A percentile compares a stretch with the other conserved stretches of the same genome.
Evolutionary conservation across 2,888 invertebrate genomes (phyloP).

Genomic region (Serrognathus titanus): DNA sequence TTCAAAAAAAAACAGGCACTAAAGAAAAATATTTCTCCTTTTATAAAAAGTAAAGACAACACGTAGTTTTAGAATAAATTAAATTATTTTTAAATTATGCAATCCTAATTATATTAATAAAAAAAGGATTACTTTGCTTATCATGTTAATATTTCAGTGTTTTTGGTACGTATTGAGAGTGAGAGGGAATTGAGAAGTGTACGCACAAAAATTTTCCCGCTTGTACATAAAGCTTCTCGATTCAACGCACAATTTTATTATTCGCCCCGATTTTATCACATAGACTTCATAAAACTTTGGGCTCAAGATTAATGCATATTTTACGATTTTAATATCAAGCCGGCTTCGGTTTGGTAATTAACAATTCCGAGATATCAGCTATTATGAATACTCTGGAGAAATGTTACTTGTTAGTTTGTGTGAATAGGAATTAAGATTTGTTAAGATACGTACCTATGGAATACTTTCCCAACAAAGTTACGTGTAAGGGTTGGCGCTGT

Average conservation of each 20-base stretch:
- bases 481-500: neutral
- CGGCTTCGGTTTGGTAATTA: conserved; percentile 39
- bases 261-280: conserved; percentile 44
- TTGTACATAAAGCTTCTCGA: conserved; percentile 23
- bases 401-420: conserved; percentile 28
- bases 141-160: no score
- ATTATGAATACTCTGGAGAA: conserved; percentile 24
- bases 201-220: no score
- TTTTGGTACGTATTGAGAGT: no score
- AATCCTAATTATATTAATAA: no score
- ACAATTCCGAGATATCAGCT: conserved; percentile 40
- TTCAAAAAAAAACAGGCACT: neutral
- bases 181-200: no score
- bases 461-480: conserved; percentile 2
- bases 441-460: conserved; percentile 13
- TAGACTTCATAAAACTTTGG: conserved; percentile 45
- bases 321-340: conserved; percentile 44
- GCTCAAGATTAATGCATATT: conserved; percentile 45
- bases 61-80: no score
- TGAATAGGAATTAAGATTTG: conserved; percentile 29
- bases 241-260: conserved; percentile 45
- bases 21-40: neutral
- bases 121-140: no score
- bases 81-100: neutral
- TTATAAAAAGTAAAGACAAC: neutral